Base-by-base conservation (phyloP, 2,888 invertebrate genomes). In the Artemia sp. region DNA sequence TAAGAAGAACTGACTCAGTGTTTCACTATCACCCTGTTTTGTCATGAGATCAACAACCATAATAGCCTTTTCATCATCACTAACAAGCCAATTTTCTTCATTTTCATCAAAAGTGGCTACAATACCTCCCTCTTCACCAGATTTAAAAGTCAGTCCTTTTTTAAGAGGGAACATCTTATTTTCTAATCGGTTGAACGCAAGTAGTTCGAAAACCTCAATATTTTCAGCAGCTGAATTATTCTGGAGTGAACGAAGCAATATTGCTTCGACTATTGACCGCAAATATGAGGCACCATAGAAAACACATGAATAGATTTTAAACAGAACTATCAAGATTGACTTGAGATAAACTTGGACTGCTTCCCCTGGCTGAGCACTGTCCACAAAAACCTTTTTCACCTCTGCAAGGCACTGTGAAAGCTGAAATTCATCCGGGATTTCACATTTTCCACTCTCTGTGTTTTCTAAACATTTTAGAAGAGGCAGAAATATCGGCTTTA, bases 21-120 rank as follows among this genome's bases (percentile, higher is more conserved):
- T 58, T 19, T 58, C 64, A 10, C 64, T 10, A 58, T 58, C 64
- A 8, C 64, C 64, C 64, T 58, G 64, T 58, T 58, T 58, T 8
- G 14, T 19, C 64, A 58, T 58, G 10, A 58, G 64, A 9, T 58
- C 64, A n/a, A 58, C 64, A 8, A 58, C 10, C 9, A 24, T 19
- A 9, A 58, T 58, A 24, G 64, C 64, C 24, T 24, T 58, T 24
- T 58, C 64, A 24, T 58, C 64, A 10, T 58, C 64, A 58, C 64
- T 58, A 58, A 58, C 64, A 9, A 58, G 64, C 64, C 64, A 58
- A 24, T 58, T 58, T 19, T 58, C 64, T 58, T 58, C 64, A 9
- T n/a, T 10, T 58, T 58, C 64, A 19, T 58, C 64, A n/a, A 58
- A 58, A 58, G 24, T 24, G n/a, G 64, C 64, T 24, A 58, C 24